These are phyloP conservation scores for Antheraea assamensis DNA, from an alignment of 2,888 invertebrate species.

Conservation along the genomic window DNA sequence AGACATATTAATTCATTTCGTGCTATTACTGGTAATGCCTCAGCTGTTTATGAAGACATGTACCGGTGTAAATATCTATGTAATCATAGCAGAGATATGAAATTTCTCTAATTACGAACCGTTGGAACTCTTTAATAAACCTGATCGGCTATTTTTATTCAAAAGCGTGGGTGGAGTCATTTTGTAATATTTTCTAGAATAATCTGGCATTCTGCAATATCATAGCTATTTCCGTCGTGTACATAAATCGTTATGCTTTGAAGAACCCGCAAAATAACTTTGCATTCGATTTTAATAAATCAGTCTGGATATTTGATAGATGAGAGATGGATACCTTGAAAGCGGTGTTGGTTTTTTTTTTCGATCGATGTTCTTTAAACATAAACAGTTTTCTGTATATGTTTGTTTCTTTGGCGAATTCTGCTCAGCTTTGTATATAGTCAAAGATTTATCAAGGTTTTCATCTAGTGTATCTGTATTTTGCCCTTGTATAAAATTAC, in stretches of 20 bases:
- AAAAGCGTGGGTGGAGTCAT: slow-evolving; percentile 45
- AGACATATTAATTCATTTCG: slow-evolving; percentile 13
- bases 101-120: neutral
- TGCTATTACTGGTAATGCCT: slow-evolving; percentile 18
- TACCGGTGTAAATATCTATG: neutral
- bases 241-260: slow-evolving; percentile 48
- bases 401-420: slow-evolving; percentile 10
- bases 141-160: slow-evolving; percentile 61
- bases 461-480: neutral
- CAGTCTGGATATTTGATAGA: slow-evolving; percentile 21
- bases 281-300: slow-evolving; percentile 36
- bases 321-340: slow-evolving; percentile 18
- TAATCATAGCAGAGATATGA: neutral
- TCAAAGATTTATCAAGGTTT: neutral
- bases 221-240: slow-evolving; percentile 57
- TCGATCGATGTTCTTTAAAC: neutral
- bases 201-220: slow-evolving; percentile 58
- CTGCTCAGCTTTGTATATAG: neutral
- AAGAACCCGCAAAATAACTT: slow-evolving; percentile 39
- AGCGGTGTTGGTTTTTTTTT: slow-evolving; percentile 1
- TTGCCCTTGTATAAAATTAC: neutral
- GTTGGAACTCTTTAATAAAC: slow-evolving; percentile 35
- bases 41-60: neutral
- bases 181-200: slow-evolving; percentile 46
- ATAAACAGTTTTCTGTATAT: slow-evolving; percentile 2